A percentile compares a stretch with the other conserved stretches of the same genome.
Conservation (phyloP, 1,140 invertebrate species). For the Cydia strobilella region DNA sequence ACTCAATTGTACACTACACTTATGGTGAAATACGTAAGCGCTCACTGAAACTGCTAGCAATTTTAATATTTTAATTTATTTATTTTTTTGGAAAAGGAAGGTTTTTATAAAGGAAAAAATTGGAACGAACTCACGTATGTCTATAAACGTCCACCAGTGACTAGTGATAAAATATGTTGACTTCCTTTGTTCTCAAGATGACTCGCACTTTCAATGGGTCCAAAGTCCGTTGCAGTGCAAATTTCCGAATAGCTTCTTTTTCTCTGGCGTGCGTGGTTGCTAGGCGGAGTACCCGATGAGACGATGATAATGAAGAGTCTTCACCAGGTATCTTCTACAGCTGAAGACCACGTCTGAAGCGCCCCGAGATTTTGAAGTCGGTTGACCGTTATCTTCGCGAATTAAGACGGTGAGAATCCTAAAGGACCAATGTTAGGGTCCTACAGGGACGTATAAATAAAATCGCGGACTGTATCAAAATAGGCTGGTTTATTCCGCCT, state of each 20-base stretch:
- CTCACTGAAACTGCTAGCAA: background rate
- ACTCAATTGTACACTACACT: background rate
- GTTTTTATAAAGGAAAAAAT: background rate
- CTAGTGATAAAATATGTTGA: background rate
- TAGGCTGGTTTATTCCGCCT: constrained; percentile 15
- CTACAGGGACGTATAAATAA: background rate
- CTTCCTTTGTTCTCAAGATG: background rate
- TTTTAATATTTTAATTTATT: background rate
- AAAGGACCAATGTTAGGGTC: constrained; percentile 10
- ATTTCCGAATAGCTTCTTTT: constrained; percentile 10
- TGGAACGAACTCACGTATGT: constrained; percentile 9
- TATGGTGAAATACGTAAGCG: background rate
- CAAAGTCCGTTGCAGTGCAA: background rate
- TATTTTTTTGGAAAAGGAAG: background rate
- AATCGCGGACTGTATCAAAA: background rate
- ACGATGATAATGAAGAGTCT: background rate
- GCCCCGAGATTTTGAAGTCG: background rate
- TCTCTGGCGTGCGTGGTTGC: constrained; percentile 1
- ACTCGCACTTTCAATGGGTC: background rate
- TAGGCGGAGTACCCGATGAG: background rate
- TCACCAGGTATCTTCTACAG: background rate
- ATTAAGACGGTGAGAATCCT: constrained; percentile 10
- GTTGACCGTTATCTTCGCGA: background rate
- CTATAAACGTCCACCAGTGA: constrained; percentile 9
- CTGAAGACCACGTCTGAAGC: background rate